phyloP scores from a whole-genome alignment of 2,888 invertebrate genomes.

The Sthenelais limicola region DNA sequence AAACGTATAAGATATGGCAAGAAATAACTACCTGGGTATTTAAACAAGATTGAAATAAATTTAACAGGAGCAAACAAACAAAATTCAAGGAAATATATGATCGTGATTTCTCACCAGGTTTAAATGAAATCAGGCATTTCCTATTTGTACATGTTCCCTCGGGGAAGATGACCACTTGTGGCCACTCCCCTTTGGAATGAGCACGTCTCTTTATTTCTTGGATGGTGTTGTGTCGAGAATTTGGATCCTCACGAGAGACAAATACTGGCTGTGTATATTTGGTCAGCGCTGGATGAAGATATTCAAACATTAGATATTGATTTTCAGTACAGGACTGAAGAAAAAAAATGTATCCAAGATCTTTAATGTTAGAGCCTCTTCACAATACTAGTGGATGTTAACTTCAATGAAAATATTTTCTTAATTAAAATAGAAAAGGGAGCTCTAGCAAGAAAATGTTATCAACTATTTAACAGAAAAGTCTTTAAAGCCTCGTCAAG shows the following conservation, averaged over 20 bases:
- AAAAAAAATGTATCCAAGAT: too few relatives aligned
- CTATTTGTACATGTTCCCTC: constrained; percentile 98
- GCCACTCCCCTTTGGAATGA: constrained; percentile 86
- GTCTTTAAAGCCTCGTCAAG: too few relatives aligned
- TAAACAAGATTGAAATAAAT: neutral
- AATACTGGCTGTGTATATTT: constrained; percentile 96
- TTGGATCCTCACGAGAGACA: constrained; percentile 92
- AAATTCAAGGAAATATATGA: too few relatives aligned
- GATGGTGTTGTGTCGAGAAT: constrained; percentile 91
- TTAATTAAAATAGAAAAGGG: too few relatives aligned
- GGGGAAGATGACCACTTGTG: constrained; percentile 94
- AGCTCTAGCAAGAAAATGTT: too few relatives aligned
- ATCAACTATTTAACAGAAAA: too few relatives aligned
- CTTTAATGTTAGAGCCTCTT: too few relatives aligned
- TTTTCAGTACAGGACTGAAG: too few relatives aligned
- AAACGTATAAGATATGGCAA: neutral
- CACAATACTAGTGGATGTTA: too few relatives aligned
- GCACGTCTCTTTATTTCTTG: constrained; percentile 89
- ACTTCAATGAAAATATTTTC: too few relatives aligned
- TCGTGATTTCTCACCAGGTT: constrained; percentile 70
- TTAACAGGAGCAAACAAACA: too few relatives aligned
- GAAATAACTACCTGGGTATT: neutral
- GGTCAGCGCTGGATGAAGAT: constrained; percentile 81
- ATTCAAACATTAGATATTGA: too few relatives aligned
- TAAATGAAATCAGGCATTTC: constrained; percentile 79